Conservation (phyloP, 2,888 invertebrate genomes). For the Ormyrus pomaceus region DNA sequence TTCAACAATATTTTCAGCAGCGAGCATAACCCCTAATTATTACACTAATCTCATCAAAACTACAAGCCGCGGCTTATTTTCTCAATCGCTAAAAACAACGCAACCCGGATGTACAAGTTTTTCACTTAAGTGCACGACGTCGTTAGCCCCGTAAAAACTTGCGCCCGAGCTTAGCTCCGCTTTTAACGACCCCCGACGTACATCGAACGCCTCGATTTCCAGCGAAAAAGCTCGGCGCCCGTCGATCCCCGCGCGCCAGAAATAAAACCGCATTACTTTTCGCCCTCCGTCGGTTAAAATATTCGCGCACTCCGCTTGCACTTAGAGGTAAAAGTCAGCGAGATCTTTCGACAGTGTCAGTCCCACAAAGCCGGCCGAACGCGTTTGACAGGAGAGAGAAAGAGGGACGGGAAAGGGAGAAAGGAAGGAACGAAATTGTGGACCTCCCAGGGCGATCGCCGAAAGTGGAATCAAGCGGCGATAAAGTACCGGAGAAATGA, state of each 20-base stretch:
- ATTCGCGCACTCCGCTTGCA: no score
- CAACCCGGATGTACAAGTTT: neutral
- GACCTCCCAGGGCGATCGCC: slow-evolving; percentile 22
- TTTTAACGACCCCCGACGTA: slow-evolving; percentile 14
- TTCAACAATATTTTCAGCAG: no score
- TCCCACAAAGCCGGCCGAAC: no score
- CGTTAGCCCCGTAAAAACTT: slow-evolving; percentile 4
- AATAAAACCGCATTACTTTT: neutral
- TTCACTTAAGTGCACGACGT: slow-evolving; percentile 20
- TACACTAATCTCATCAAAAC: neutral
- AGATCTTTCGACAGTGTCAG: no score
- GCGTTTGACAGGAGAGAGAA: no score
- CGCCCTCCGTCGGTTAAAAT: no score
- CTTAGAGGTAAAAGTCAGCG: no score
- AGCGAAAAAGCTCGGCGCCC: neutral
- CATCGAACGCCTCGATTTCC: neutral
- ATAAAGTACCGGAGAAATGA: slow-evolving; percentile 11
- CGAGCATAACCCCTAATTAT: no score
- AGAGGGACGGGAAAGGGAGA: neutral
- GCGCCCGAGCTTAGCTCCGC: slow-evolving; percentile 19
- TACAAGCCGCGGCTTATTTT: neutral
- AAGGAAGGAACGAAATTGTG: neutral
- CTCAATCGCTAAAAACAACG: neutral
- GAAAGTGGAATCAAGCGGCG: neutral
- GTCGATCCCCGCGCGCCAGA: neutral